phyloP scores from a whole-genome alignment of 2,888 invertebrate species.

The Acleris literana region DNA sequence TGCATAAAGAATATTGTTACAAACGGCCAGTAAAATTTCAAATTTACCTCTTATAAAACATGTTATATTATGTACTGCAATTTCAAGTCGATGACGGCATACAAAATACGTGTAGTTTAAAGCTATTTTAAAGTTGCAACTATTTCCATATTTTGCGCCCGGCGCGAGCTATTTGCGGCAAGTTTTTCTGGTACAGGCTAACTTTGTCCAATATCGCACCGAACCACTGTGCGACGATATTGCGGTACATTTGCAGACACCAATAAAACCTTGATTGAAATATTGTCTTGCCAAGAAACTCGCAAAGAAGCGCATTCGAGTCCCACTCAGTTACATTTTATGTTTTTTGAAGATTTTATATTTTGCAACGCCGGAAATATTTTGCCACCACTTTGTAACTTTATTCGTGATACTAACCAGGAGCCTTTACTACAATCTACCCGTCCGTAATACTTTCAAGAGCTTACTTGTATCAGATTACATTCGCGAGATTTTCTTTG shows the following conservation, averaged over 20 bases:
- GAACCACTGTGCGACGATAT: conserved; percentile 21
- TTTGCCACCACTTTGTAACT: too few species aligned
- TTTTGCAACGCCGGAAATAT: not conserved
- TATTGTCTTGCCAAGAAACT: conserved; percentile 19
- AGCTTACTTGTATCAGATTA: too few species aligned
- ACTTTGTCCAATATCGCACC: conserved; percentile 32
- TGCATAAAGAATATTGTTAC: too few species aligned
- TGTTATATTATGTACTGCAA: too few species aligned
- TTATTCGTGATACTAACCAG: too few species aligned
- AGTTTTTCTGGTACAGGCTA: conserved; percentile 11
- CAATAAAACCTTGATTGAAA: conserved; percentile 33
- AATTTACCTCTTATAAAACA: too few species aligned
- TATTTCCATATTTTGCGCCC: conserved; percentile 23
- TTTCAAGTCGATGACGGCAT: not conserved
- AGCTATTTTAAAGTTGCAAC: conserved; percentile 3
- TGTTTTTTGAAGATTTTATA: not conserved
- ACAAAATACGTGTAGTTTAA: not conserved
- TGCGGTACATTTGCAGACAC: conserved; percentile 14
- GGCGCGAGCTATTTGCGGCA: conserved; percentile 14
- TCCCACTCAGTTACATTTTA: not conserved
- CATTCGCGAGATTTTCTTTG: too few species aligned
- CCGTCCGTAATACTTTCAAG: too few species aligned
- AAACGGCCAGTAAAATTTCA: too few species aligned
- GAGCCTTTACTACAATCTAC: too few species aligned
- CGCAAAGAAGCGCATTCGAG: not conserved